These are phyloP conservation scores for Diuraphis noxia DNA, from an alignment of 1,140 invertebrate genomes.

Conservation along the genomic window DNA sequence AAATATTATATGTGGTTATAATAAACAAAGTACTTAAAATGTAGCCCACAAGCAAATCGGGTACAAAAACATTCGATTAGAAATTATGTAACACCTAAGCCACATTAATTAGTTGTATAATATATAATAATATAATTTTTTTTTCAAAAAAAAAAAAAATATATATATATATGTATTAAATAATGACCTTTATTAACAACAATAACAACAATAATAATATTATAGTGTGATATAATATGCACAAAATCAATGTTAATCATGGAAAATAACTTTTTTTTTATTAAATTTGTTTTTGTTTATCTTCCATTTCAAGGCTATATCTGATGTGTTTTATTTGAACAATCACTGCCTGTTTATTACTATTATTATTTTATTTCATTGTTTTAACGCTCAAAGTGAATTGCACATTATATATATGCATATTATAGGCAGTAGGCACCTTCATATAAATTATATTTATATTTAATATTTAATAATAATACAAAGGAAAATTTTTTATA, in stretches of 20 bases:
- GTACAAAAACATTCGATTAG: not conserved
- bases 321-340: not conserved
- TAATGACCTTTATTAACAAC: slow-evolving; percentile 2
- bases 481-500: not conserved
- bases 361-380: slow-evolving; percentile 10
- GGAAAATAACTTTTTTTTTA: not conserved
- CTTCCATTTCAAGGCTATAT: not conserved
- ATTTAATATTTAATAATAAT: too few relatives aligned
- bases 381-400: not conserved
- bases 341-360: not conserved
- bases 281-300: not conserved
- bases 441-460: not conserved
- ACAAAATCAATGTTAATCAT: not conserved
- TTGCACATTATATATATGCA: not conserved
- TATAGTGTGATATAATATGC: not conserved
- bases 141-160: not conserved
- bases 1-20: not conserved
- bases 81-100: not conserved
- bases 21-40: slow-evolving; percentile 10
- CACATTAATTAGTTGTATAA: not conserved
- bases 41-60: not conserved
- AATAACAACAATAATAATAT: slow-evolving; percentile 5
- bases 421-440: too few relatives aligned
- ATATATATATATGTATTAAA: not conserved
- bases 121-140: not conserved